These are phyloP conservation scores for Papilio machaon DNA, from an alignment of 1,140 invertebrate genomes.

Conservation along the genomic window DNA sequence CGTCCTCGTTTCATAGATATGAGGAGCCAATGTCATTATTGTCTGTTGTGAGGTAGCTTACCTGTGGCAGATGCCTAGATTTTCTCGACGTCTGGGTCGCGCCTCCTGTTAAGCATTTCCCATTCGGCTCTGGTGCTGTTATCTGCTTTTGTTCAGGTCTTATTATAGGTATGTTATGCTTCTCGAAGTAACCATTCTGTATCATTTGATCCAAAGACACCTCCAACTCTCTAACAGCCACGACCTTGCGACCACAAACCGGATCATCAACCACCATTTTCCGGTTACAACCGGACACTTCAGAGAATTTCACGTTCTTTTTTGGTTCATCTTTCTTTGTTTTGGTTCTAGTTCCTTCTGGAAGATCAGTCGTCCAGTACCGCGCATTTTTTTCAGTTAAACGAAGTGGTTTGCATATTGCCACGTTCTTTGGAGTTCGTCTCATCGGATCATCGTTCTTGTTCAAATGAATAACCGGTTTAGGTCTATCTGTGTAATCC, in stretches of 20 bases:
- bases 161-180: conserved; percentile 76
- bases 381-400: conserved; percentile 66
- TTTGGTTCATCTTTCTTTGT: conserved; percentile 70
- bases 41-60: conserved; percentile 46
- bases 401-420: conserved; percentile 71
- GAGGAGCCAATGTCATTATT: too few relatives aligned
- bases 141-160: conserved; percentile 60
- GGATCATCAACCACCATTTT: conserved; percentile 78
- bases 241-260: conserved; percentile 67
- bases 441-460: conserved; percentile 28
- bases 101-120: conserved; percentile 65
- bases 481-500: conserved; percentile 37
- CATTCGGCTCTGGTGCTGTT: conserved; percentile 61
- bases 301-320: conserved; percentile 80
- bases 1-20: too few relatives aligned
- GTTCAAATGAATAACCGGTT: conserved; percentile 32
- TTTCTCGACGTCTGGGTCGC: conserved; percentile 57
- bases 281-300: conserved; percentile 76
- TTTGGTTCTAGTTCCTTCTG: conserved; percentile 53
- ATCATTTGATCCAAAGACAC: conserved; percentile 80
- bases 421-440: conserved; percentile 68
- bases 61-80: conserved; percentile 79
- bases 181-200: conserved; percentile 78
- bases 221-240: conserved; percentile 77
- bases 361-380: conserved; percentile 73